A percentile compares a stretch with the other conserved stretches of the same genome.
Conservation (phyloP, 92 coral and sea anemone species). For the Phenganax marumi region DNA sequence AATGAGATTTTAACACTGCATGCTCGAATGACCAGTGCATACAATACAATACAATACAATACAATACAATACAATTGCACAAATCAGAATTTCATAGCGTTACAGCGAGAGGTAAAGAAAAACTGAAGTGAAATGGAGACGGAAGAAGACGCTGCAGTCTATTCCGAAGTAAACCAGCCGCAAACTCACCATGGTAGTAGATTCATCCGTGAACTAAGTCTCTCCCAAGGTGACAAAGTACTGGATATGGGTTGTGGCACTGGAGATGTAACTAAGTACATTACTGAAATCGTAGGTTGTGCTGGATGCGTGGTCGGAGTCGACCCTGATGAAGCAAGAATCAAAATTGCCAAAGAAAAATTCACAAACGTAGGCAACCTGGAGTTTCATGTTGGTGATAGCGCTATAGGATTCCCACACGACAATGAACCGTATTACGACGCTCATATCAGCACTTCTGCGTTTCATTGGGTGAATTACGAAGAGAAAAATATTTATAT, state of each 20-base stretch:
- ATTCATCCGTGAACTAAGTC: neutral
- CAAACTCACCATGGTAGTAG: neutral
- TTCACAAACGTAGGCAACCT: too few relatives aligned
- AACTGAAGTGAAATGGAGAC: neutral
- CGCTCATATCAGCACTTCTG: neutral
- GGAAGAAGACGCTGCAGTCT: constrained; percentile 3
- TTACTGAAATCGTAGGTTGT: neutral
- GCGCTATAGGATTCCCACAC: neutral
- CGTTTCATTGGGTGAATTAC: neutral
- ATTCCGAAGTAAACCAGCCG: neutral
- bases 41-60: too few relatives aligned
- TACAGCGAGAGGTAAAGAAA: neutral
- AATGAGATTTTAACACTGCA: too few relatives aligned
- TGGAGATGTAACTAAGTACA: neutral
- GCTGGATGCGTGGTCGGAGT: neutral
- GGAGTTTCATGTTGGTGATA: neutral
- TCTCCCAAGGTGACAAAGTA: neutral
- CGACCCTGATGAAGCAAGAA: constrained; percentile 1
- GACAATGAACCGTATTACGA: neutral
- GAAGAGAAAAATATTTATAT: neutral
- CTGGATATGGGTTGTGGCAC: constrained; percentile 12
- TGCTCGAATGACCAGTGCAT: too few relatives aligned
- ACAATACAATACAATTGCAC: neutral
- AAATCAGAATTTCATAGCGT: too few relatives aligned
- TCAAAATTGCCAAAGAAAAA: neutral